phyloP scores from a whole-genome alignment of 2,888 invertebrate genomes.

The Xiphydria camelus region DNA sequence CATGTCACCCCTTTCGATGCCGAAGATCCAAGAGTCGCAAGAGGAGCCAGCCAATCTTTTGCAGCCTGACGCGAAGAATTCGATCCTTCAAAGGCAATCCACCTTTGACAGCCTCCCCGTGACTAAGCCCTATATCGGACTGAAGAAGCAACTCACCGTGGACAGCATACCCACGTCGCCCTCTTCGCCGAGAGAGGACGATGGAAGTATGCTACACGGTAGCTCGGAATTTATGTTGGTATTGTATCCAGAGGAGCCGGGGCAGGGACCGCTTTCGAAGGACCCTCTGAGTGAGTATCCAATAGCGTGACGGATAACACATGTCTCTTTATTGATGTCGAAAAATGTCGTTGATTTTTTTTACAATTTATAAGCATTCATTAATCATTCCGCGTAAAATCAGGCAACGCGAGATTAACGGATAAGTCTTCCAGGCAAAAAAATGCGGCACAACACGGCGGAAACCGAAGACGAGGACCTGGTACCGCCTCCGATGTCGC shows the following conservation, averaged over 20 bases:
- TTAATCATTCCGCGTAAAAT: too few species aligned
- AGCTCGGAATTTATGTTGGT: slow-evolving; percentile 85
- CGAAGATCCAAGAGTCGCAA: slow-evolving; percentile 18
- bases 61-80: slow-evolving; percentile 1
- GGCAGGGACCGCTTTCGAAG: slow-evolving; percentile 10
- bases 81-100: slow-evolving; percentile 8
- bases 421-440: background rate
- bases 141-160: slow-evolving; percentile 13
- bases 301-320: background rate
- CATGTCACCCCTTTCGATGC: slow-evolving; percentile 32
- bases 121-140: slow-evolving; percentile 14
- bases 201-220: slow-evolving; percentile 62
- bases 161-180: slow-evolving; percentile 14
- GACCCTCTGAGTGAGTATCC: slow-evolving; percentile 5
- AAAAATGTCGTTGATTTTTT: too few species aligned
- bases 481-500: slow-evolving; percentile 78
- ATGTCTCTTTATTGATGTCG: background rate
- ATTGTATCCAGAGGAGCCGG: slow-evolving; percentile 65
- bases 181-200: slow-evolving; percentile 37
- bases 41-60: slow-evolving; percentile 8
- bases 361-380: too few species aligned
- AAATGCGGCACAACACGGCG: background rate
- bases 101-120: slow-evolving; percentile 8
- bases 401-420: too few species aligned
- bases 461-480: slow-evolving; percentile 63